These are phyloP conservation scores for Phocoena sinus DNA, from an alignment of 2,113 vertebrate genomes.

Conservation along the genomic window DNA sequence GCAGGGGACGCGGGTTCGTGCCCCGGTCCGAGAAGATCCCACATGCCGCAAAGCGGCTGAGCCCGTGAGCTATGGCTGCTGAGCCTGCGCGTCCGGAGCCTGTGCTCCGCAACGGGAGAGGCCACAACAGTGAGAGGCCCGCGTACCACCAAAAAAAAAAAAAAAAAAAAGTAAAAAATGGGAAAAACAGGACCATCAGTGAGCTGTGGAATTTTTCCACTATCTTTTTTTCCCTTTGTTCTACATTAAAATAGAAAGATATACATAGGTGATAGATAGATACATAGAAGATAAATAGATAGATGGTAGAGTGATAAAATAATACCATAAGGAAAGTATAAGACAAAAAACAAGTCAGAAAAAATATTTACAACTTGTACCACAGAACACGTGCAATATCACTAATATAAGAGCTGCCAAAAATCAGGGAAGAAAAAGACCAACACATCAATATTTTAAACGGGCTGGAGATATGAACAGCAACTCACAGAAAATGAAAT, in stretches of 20 bases:
- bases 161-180: too few species aligned
- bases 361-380: background rate
- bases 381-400: background rate
- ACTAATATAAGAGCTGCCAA: background rate
- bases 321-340: background rate
- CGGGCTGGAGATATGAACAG: background rate
- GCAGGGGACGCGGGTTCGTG: too few species aligned
- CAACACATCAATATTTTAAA: background rate
- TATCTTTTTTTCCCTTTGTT: background rate
- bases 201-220: background rate
- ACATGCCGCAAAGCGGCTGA: too few species aligned
- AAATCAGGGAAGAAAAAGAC: background rate
- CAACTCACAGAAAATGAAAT: background rate
- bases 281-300: background rate
- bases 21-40: too few species aligned
- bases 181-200: background rate
- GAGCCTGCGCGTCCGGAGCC: too few species aligned
- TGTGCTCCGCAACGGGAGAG: too few species aligned
- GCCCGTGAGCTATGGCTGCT: too few species aligned
- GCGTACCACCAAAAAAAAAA: too few species aligned
- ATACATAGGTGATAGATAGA: too few species aligned
- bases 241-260: background rate
- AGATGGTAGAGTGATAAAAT: background rate
- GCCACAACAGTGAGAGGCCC: too few species aligned
- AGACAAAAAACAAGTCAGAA: background rate